Evolutionary conservation across 2,797 vertebrate genomes (phyloP), one percentile per base, ranked within the genome.

Genomic region (Limnodromus scolopaceus): DNA sequence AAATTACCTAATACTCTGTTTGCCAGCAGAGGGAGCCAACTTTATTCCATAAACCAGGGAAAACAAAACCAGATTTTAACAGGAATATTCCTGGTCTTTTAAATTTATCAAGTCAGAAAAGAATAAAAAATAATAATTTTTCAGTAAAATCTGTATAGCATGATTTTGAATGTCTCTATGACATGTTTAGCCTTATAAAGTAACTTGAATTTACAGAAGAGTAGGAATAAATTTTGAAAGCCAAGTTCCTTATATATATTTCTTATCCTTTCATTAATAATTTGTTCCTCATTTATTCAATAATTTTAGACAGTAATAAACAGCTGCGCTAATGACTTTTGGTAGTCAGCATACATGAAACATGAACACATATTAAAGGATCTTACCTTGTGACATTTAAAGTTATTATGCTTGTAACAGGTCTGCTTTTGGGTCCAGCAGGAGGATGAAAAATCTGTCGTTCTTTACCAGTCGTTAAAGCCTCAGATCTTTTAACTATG

Each of bases 381-480:
- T 68, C 97, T 97, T 98, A 98, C 98, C 97, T 99, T 97, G 84
- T 96, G 92, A 98, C 96, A 94, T 98, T 98, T 91, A 97, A 87
- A 64, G 90, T 85, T 86, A 98, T 92, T 91, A 99, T 98, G 77
- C 98, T 99, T 94, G 82, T 96, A 76, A 97, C 18, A 53, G 98
- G 98, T 85, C 97, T 98, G 95, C 97, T 98, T 96, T 98, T 98
- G 43, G 97, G 96, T 69, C 98, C 98, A 54, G 96, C 28, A 48
- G 95, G 87, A n/a, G 98, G 98, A 55, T 97, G 97, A 93, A 98
- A 98, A 93, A 98, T 75, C 55, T 97, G 97, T 32, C 3, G 20
- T 41, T 84, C 60, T 94, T 97, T 97, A 83, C 89, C 95, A 51
- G 58, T 49, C 45, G 84, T n/a, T 34, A 63, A 28, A 27, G 68